phyloP scores from a whole-genome alignment of 2,113 vertebrate genomes.

The Macroglossus sobrinus region DNA sequence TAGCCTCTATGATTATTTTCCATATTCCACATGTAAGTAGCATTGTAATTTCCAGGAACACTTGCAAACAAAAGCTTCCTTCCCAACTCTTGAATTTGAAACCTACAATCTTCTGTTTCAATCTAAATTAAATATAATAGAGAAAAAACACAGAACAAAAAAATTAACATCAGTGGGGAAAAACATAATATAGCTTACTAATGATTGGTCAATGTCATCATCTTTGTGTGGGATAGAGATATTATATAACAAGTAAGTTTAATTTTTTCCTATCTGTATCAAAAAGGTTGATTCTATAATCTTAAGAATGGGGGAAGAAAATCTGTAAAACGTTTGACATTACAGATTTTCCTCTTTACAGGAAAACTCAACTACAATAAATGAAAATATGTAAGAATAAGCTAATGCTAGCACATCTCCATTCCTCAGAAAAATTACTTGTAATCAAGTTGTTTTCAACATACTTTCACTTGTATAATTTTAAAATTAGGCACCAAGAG shows the following conservation, averaged over 20 bases:
- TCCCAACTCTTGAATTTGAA: not conserved
- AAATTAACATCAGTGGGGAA: not conserved
- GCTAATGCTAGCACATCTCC: slow-evolving; percentile 28
- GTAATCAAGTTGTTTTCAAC: slow-evolving; percentile 57
- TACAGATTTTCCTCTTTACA: slow-evolving; percentile 55
- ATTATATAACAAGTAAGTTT: not conserved
- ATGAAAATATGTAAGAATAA: slow-evolving; percentile 30
- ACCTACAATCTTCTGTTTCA: not conserved
- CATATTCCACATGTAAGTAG: not conserved
- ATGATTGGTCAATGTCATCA: not conserved
- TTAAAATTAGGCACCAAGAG: slow-evolving; percentile 44
- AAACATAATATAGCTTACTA: not conserved
- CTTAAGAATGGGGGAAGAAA: not conserved
- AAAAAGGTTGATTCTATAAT: not conserved
- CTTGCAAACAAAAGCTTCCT: not conserved
- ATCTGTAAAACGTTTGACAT: slow-evolving; percentile 41
- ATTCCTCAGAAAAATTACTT: slow-evolving; percentile 48
- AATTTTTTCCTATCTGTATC: not conserved
- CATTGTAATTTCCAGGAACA: not conserved
- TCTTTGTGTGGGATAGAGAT: not conserved
- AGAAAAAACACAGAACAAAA: not conserved
- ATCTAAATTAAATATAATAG: slow-evolving; percentile 18
- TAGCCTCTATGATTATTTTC: not conserved
- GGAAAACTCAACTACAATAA: slow-evolving; percentile 64
- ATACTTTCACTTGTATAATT: slow-evolving; percentile 44